Conservation (phyloP, 2,888 invertebrate genomes). For the Zaprionus lineosus region DNA sequence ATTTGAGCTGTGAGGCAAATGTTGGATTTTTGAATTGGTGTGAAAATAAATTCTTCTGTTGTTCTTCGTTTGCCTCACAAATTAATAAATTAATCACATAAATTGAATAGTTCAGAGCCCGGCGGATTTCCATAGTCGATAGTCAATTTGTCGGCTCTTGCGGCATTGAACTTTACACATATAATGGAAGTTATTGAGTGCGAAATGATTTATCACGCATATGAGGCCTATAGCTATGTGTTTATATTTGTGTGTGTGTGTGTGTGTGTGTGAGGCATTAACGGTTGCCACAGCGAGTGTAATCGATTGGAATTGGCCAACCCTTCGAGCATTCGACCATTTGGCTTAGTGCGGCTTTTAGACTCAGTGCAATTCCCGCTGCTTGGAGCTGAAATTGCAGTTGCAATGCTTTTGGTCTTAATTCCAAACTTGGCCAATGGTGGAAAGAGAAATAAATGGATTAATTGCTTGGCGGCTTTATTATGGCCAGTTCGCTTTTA, state of each 20-base stretch:
- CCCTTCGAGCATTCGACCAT: slow-evolving; percentile 20
- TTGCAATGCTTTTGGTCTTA: slow-evolving; percentile 19
- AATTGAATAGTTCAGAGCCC: too few species aligned
- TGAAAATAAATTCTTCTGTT: too few species aligned
- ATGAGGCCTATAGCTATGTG: too few species aligned
- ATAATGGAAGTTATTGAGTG: slow-evolving; percentile 25
- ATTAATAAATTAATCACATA: too few species aligned
- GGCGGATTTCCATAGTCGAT: too few species aligned
- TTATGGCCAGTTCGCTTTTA: slow-evolving; percentile 39
- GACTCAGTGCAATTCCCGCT: slow-evolving; percentile 7
- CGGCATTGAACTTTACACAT: slow-evolving; percentile 51
- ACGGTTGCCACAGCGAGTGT: not conserved
- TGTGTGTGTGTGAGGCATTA: not conserved
- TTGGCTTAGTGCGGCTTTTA: slow-evolving; percentile 3
- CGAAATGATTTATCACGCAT: slow-evolving; percentile 42
- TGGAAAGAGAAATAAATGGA: slow-evolving; percentile 51
- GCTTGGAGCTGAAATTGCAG: slow-evolving; percentile 23
- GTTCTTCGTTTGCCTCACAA: too few species aligned
- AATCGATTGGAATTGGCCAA: slow-evolving; percentile 41
- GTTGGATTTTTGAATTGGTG: too few species aligned
- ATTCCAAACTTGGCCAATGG: slow-evolving; percentile 55
- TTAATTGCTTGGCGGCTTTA: slow-evolving; percentile 52
- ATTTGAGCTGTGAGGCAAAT: too few species aligned
- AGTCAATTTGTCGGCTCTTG: too few species aligned
- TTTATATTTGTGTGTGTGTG: too few species aligned